Evolutionary conservation across 2,113 vertebrate genomes (phyloP), one percentile per base, ranked within the genome.

Genomic region (Spea multiplicata): DNA sequence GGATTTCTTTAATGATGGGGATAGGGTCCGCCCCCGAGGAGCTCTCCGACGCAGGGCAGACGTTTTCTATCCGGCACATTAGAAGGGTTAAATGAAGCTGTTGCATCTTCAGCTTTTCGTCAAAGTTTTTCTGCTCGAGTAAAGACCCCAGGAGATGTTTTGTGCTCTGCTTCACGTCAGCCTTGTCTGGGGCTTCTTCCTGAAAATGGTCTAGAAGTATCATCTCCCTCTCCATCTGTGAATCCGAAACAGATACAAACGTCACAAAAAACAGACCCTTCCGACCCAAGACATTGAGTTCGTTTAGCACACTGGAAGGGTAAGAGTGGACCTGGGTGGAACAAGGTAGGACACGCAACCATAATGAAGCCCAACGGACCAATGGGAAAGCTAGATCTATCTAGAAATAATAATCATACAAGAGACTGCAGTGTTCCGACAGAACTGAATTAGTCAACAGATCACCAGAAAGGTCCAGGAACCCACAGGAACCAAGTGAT

Each of bases 181-280:
- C 84, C 71, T 55, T 71, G 6, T 94, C 89, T 30, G 94, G 94
- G 4, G 94, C 86, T 67, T 97, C 95, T 10, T 92, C 93, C 87
- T 95, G 93, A 82, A 96, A 89, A 82, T 94, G 90, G 82, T 95
- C 92, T 3, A 96, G 87, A 73, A 94, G 88, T 44, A 88, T 86
- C 8, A 91, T 84, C 75, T 96, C 90, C 75, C 92, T 90, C 87
- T 95, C 94, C 87, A 98, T 87, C 97, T 99, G 85, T 3, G 69
- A 65, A 68, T 61, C 4, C 55, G 10, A 8, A 59, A 59, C 55
- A 59, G 55, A 30, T 30, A 30, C 30, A 1, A 30, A 30, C 30
- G 30, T 30, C 30, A 30, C 1, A 30, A 30, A 30, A 30, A 30
- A 30, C 30, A 30, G 30, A 30, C 30, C 30, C 30, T 30, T 30